A percentile compares a stretch with the other conserved stretches of the same genome.
Evolutionary conservation across 2,797 vertebrate species (phyloP).

Genomic region (Pangasius sanitwongsei): DNA sequence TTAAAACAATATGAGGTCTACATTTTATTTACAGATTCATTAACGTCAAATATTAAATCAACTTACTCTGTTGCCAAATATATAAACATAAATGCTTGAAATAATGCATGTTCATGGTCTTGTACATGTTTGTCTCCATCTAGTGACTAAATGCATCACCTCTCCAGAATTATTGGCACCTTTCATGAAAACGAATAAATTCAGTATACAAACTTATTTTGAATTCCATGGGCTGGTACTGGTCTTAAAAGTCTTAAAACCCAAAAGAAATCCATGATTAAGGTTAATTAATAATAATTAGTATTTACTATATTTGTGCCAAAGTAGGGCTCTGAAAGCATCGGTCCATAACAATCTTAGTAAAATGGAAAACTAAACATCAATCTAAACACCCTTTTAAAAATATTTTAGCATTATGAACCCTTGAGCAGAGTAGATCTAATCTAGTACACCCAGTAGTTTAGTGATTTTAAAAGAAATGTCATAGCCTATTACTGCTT

Average conservation of each 20-base stretch:
- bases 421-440: not conserved
- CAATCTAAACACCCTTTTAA: not conserved
- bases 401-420: not conserved
- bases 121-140: slow-evolving; percentile 37
- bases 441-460: not conserved
- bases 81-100: not conserved
- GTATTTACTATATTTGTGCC: not conserved
- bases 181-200: not conserved
- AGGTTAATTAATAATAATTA: not conserved
- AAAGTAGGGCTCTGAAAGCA: not conserved
- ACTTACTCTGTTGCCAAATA: not conserved
- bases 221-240: not conserved
- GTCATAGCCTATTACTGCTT: not conserved
- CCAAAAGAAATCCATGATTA: not conserved
- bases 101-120: not conserved
- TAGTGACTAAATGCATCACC: slow-evolving; percentile 21
- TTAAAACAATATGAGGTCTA: not conserved
- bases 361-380: not conserved
- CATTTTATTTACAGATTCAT: not conserved
- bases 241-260: not conserved
- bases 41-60: not conserved
- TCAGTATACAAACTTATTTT: not conserved
- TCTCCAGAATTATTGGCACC: not conserved
- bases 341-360: not conserved
- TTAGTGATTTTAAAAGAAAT: not conserved